Percentiles rank a stretch among this genome's conserved stretches.
phyloP scores from a whole-genome alignment of 2,888 invertebrate genomes.

The Serripes groenlandicus region DNA sequence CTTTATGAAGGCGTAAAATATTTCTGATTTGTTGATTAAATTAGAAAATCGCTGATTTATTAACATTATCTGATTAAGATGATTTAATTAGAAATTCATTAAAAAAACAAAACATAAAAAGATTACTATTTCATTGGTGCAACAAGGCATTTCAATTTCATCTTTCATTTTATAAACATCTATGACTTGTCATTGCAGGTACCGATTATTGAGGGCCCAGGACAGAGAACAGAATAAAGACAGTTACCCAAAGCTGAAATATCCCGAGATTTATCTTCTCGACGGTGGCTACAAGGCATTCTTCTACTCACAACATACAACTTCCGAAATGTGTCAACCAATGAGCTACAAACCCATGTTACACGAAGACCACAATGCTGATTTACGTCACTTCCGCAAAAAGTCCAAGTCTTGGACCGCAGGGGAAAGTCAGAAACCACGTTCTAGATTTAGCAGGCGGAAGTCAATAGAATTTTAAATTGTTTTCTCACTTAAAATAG shows the following conservation, averaged over 20 bases:
- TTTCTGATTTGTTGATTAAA: no score
- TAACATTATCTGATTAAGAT: no score
- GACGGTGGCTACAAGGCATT: constrained; percentile 23
- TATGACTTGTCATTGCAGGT: constrained; percentile 6
- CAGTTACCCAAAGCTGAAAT: constrained; percentile 20
- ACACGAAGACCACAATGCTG: constrained; percentile 91
- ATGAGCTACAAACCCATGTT: constrained; percentile 93
- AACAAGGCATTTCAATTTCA: background rate
- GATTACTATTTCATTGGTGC: no score
- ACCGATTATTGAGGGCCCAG: constrained; percentile 8
- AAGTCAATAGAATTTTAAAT: background rate
- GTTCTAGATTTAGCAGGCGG: background rate
- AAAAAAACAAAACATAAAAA: no score
- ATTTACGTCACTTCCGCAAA: constrained; percentile 91
- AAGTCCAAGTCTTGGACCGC: constrained; percentile 90
- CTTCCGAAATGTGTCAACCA: constrained; percentile 89
- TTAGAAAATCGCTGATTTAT: no score
- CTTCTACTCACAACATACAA: background rate
- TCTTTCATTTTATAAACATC: background rate
- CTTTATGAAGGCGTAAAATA: no score
- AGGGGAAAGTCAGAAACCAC: constrained; percentile 60
- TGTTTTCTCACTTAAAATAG: no score
- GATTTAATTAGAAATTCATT: no score
- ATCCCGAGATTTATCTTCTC: constrained; percentile 21
- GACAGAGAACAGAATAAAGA: constrained; percentile 17